phyloP scores from a whole-genome alignment of 2,797 vertebrate species.

The Babyrousa celebensis region DNA sequence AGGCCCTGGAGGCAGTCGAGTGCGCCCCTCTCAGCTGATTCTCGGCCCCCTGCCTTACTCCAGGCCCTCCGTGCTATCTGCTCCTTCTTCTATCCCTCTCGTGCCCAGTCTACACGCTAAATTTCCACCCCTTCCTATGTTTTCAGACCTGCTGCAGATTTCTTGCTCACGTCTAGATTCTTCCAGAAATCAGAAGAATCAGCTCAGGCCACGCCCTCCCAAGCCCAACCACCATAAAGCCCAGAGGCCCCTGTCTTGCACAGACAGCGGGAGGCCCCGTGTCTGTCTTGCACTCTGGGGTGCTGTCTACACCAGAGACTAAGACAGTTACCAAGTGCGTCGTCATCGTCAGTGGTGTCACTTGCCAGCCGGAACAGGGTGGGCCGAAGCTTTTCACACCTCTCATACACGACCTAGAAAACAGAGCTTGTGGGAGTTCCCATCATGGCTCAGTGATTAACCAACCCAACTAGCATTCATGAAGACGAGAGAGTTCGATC shows the following conservation, averaged over 20 bases:
- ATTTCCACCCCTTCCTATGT: not conserved
- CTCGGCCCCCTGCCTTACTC: not conserved
- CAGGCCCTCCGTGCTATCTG: not conserved
- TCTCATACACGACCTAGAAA: constrained; percentile 91
- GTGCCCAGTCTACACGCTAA: too few species aligned
- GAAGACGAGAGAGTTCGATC: too few species aligned
- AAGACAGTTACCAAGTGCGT: constrained; percentile 88
- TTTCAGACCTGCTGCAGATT: not conserved
- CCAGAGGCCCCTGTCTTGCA: not conserved
- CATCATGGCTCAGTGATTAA: too few species aligned
- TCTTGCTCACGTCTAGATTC: not conserved
- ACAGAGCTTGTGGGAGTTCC: not conserved
- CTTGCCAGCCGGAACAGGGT: constrained; percentile 95
- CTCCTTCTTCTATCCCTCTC: not conserved
- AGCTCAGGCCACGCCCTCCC: not conserved
- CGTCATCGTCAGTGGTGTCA: constrained; percentile 93
- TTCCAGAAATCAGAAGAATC: not conserved
- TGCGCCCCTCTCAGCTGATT: fast-evolving
- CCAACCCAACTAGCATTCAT: too few species aligned
- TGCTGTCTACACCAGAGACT: not conserved
- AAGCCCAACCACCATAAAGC: not conserved
- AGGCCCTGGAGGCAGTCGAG: not conserved
- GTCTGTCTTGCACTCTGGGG: not conserved
- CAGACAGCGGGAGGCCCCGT: fast-evolving
- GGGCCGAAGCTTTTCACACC: constrained; percentile 94